Evolutionary conservation across 2,888 invertebrate species (phyloP), one percentile per base, ranked within the genome.

Genomic region (Pandemis heparana): DNA sequence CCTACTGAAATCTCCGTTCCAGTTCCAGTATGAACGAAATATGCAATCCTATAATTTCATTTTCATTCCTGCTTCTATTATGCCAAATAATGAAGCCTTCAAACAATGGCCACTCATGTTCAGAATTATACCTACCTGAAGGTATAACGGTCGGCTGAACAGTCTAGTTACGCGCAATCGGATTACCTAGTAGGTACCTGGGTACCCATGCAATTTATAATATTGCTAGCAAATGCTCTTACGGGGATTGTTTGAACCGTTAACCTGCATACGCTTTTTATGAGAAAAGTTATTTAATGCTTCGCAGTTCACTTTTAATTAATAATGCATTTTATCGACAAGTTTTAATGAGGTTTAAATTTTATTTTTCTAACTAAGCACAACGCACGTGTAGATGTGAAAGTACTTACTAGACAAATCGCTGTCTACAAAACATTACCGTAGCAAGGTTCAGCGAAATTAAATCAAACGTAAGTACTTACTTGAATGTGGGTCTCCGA

Each of bases 31-130:
- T 10, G 41, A 41, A n/a, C 16, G 61, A 48, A 61, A 61, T 61
- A 56, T 39, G 62, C 53, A 70, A 41, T 41, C 14, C 12, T 32
- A 70, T 70, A 62, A 39, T 62, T 70, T 51, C 43, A 62, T 51
- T 70, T 62, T 51, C 23, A 51, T 61, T 51, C 18, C 12, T 61
- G 39, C 39, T 39, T 7, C 69, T 48, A 48, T 69, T 68, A 6
- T 46, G 46, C 12, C 14, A 12, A 51, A 62, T 61, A 62, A 62
- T 61, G 69, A 69, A 69, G 48, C 18, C 51, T 51, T 61, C 16
- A 51, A 61, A 61, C 69, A 69, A 69, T 51, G 51, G 48, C 38
- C 14, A 48, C 46, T 48, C 18, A 18, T 60, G 43, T 16, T 39
- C 39, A 14, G 16, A 14, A 51, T 51, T 51, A 51, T 51, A 18